Evolutionary conservation across 2,797 vertebrate genomes (phyloP).

Genomic region (Onychomys leucogaster): DNA sequence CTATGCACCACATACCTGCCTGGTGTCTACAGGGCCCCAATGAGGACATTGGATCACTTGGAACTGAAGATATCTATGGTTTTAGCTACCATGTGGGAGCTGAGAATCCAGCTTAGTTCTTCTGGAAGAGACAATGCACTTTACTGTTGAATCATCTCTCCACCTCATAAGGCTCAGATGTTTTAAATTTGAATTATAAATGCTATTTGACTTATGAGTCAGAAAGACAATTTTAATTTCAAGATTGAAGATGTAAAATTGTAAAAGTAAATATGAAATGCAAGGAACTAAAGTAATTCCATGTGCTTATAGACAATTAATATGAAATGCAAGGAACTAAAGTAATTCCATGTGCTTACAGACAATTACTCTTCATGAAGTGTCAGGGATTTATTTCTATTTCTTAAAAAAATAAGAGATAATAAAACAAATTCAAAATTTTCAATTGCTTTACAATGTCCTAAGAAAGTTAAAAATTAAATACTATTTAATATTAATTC

Average conservation of each 20-base stretch:
- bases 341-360: not conserved
- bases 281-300: not conserved
- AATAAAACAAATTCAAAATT: not conserved
- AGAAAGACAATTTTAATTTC: not conserved
- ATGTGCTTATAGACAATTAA: not conserved
- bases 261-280: not conserved
- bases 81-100: not conserved
- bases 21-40: not conserved
- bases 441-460: not conserved
- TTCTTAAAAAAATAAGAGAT: not conserved
- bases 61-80: not conserved
- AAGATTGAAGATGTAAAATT: not conserved
- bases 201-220: not conserved
- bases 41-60: not conserved
- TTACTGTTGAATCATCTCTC: not conserved
- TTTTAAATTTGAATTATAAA: slow-evolving; percentile 1
- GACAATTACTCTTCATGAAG: not conserved
- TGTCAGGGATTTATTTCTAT: not conserved
- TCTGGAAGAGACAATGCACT: not conserved
- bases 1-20: not conserved
- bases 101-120: not conserved
- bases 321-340: not conserved
- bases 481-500: not conserved
- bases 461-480: not conserved
- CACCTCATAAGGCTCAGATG: no score